Percentiles rank a stretch among this genome's conserved stretches.
phyloP scores from a whole-genome alignment of 2,888 invertebrate species.

The Hybos culiciformis region DNA sequence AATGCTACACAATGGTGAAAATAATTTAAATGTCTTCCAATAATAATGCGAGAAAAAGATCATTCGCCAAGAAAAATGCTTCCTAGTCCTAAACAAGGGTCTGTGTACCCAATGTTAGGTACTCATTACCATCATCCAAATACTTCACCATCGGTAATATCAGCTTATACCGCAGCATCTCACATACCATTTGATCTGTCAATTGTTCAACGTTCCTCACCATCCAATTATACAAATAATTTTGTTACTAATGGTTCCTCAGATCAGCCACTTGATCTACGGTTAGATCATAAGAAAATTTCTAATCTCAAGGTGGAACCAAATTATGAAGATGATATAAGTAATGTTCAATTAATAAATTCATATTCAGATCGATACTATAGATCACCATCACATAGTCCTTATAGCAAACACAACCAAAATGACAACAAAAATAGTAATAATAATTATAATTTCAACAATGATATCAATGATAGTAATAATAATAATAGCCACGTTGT shows the following conservation, averaged over 20 bases:
- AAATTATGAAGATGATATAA: conserved; percentile 72
- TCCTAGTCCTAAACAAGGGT: conserved; percentile 59
- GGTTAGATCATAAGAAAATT: conserved; percentile 70
- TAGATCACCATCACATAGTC: conserved; percentile 4
- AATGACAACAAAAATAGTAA: conserved; percentile 8
- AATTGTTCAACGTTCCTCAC: conserved; percentile 28
- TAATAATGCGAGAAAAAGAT: conserved; percentile 80
- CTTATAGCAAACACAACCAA: not conserved
- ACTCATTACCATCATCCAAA: conserved; percentile 9
- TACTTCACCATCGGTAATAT: conserved; percentile 34
- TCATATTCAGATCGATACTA: conserved; percentile 2
- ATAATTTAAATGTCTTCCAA: conserved; percentile 8
- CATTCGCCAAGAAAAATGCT: conserved; percentile 81
- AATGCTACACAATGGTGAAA: too few relatives aligned
- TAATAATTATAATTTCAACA: conserved; percentile 15
- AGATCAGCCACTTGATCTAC: conserved; percentile 80
- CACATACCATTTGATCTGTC: conserved; percentile 58
- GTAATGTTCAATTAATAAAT: conserved; percentile 57
- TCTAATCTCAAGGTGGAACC: conserved; percentile 14
- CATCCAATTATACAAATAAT: conserved; percentile 23
- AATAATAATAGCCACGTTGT: conserved; percentile 8
- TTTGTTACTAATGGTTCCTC: conserved; percentile 23
- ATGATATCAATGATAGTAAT: conserved; percentile 15
- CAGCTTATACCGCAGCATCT: conserved; percentile 30
- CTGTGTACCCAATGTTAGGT: conserved; percentile 54